Percentiles rank a stretch among this genome's conserved stretches.
Conservation (phyloP, 2,797 vertebrate genomes). For the Danio choprae region DNA sequence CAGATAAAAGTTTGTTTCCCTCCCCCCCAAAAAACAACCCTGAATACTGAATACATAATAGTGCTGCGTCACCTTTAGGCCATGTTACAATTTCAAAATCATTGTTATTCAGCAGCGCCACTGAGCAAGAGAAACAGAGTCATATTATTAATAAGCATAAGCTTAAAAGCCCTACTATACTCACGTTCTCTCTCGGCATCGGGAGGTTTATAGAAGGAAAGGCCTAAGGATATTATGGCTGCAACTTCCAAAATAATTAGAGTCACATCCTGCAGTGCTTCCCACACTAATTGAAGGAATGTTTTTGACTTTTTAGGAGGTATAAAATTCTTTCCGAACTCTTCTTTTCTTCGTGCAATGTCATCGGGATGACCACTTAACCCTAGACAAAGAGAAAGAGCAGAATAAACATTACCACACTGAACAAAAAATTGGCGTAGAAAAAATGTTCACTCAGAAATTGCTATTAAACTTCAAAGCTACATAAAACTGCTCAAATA, state of each 20-base stretch:
- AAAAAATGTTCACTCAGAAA: background rate
- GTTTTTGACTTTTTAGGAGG: slow-evolving; percentile 99
- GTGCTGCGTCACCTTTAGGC: slow-evolving; percentile 2
- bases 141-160: slow-evolving; percentile 21
- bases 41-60: background rate
- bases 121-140: slow-evolving; percentile 9
- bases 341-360: slow-evolving; percentile 88
- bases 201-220: slow-evolving; percentile 95
- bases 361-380: slow-evolving; percentile 88
- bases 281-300: slow-evolving; percentile 97
- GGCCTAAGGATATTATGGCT: slow-evolving; percentile 93
- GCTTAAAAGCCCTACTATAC: slow-evolving; percentile 51
- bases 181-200: slow-evolving; percentile 88
- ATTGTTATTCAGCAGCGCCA: background rate
- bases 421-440: too few species aligned
- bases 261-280: slow-evolving; percentile 96
- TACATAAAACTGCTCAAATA: background rate
- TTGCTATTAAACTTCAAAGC: background rate
- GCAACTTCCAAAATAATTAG: slow-evolving; percentile 97
- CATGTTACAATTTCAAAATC: slow-evolving; percentile 8
- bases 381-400: slow-evolving; percentile 75
- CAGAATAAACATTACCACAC: background rate
- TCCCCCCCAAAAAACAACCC: background rate
- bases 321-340: slow-evolving; percentile 95
- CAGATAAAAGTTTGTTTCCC: background rate